Evolutionary conservation across 1,140 invertebrate species (phyloP).

Genomic region (Leucophenga varia): DNA sequence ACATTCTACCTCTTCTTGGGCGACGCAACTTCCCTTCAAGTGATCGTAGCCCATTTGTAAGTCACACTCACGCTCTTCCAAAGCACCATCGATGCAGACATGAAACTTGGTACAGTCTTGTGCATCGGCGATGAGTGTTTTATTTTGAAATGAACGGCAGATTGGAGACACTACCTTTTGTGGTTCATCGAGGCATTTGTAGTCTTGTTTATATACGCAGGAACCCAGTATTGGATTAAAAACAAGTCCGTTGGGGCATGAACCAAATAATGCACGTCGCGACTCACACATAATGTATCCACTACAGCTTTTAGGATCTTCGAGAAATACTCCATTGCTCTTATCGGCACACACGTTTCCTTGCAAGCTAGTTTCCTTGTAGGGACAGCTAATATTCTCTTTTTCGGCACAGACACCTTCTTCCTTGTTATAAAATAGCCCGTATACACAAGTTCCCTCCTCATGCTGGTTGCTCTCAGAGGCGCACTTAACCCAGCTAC

Average conservation of each 20-base stretch:
- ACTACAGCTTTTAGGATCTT: constrained; percentile 33
- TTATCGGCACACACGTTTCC: constrained; percentile 25
- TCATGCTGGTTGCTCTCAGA: constrained; percentile 18
- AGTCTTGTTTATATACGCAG: constrained; percentile 39
- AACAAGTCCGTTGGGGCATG: constrained; percentile 36
- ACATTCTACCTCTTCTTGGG: constrained; percentile 22
- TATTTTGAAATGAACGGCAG: constrained; percentile 28
- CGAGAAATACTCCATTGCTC: constrained; percentile 30
- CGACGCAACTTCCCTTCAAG: constrained; percentile 25
- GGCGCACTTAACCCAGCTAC: constrained; percentile 38
- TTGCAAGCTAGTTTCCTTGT: too few species aligned
- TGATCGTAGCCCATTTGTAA: constrained; percentile 31
- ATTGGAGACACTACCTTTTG: constrained; percentile 14
- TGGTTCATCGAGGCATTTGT: constrained; percentile 25
- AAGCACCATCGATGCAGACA: constrained; percentile 24
- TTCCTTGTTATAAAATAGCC: constrained; percentile 39
- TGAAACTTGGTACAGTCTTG: constrained; percentile 36
- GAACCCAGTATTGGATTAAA: constrained; percentile 31
- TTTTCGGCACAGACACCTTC: constrained; percentile 23
- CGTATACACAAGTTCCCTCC: constrained; percentile 40
- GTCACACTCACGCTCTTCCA: constrained; percentile 25
- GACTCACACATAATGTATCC: constrained; percentile 39
- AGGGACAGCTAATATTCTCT: constrained; percentile 29
- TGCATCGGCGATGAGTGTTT: constrained; percentile 30
- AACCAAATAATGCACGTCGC: constrained; percentile 21